Conservation (phyloP, 2,888 invertebrate species). For the Dicyrtoma fusca region DNA sequence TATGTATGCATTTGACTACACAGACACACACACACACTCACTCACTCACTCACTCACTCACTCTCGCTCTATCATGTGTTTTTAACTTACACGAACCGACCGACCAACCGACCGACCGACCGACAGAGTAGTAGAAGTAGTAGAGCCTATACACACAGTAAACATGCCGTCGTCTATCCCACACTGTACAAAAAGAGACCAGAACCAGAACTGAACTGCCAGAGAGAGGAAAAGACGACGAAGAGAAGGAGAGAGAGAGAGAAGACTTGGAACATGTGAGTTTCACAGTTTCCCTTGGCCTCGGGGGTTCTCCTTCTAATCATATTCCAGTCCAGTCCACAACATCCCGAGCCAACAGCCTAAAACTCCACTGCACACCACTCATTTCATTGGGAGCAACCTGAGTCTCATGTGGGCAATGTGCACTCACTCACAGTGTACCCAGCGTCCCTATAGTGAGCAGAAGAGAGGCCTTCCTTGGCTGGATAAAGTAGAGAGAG, state of each 20-base stretch:
- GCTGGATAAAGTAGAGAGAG: neutral
- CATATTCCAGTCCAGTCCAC: neutral
- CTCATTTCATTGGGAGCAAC: too few species aligned
- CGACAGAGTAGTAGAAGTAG: too few species aligned
- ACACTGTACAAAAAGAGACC: neutral
- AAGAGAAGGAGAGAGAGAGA: neutral
- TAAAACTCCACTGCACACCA: too few species aligned
- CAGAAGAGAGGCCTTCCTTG: neutral
- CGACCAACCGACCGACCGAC: neutral
- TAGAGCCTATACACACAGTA: too few species aligned
- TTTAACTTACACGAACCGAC: neutral
- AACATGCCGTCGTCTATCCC: neutral
- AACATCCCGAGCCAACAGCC: neutral
- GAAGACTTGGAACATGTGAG: neutral
- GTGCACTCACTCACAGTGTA: too few species aligned
- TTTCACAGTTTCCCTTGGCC: constrained; percentile 22
- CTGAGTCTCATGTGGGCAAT: too few species aligned
- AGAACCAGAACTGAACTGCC: too few species aligned
- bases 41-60: too few species aligned
- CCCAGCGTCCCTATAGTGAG: too few species aligned
- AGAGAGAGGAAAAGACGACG: too few species aligned
- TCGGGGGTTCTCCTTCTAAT: constrained; percentile 3
- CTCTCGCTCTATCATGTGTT: too few species aligned
- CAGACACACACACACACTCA: neutral
- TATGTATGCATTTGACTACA: neutral